Evolutionary conservation across 2,113 vertebrate species (phyloP).

Genomic region (Puffinus mauretanicus): DNA sequence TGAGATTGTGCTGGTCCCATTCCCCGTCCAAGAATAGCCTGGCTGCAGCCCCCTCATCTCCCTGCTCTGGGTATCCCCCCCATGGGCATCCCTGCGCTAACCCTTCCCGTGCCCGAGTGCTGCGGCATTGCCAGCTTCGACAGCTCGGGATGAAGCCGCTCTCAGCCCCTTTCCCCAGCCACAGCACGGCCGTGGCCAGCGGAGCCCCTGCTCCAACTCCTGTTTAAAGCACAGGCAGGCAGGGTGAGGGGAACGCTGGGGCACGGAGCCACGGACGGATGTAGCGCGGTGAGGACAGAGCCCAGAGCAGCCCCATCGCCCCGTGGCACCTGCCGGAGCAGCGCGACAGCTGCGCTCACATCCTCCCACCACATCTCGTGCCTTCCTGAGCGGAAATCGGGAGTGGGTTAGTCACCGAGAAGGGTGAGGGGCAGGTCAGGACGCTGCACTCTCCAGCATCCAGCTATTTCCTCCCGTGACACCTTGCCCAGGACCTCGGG

Average conservation of each 20-base stretch:
- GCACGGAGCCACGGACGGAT: neutral
- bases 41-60: neutral
- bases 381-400: slow-evolving; percentile 27
- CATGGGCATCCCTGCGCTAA: neutral
- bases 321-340: neutral
- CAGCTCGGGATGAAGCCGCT: fast-evolving
- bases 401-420: neutral
- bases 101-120: neutral
- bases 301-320: neutral
- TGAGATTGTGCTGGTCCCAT: neutral
- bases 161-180: neutral
- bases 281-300: neutral
- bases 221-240: neutral
- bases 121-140: fast-evolving
- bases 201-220: neutral
- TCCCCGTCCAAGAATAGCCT: neutral
- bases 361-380: neutral
- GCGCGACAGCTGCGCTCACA: neutral
- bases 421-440: slow-evolving; percentile 17
- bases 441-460: neutral
- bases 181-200: fast-evolving
- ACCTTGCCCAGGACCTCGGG: neutral
- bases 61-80: neutral
- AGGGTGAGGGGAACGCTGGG: neutral
- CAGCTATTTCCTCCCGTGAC: slow-evolving; percentile 21